Evolutionary conservation across 2,113 vertebrate genomes (phyloP), one percentile per base, ranked within the genome.

Genomic region (Leptobrachium ailaonicum): DNA sequence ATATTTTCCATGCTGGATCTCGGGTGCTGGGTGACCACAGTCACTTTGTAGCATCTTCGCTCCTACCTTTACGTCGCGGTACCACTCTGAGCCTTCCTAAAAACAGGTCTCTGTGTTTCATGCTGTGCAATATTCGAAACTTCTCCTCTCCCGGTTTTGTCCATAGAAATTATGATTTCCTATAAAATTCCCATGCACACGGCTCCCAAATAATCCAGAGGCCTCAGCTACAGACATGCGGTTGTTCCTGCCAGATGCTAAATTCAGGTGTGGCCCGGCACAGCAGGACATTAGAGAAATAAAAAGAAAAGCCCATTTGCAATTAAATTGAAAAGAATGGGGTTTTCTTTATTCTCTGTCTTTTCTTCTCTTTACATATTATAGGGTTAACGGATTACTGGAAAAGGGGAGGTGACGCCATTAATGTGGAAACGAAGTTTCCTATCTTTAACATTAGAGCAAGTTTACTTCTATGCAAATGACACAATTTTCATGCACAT

Each of bases 341-440:
- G 20, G 85, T 75, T 89, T 85, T 82, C 88, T 87, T 79, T 79
- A 73, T 66, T 43, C 54, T 42, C 44, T 4, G 66, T 87, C 87
- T 79, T 79, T 80, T 66, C 42, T 66, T 42, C 44, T 4, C 67
- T 87, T 87, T 84, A 79, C 90, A 89, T 88, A 86, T 90, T 89
- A 87, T 86, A 83, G 90, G 86, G 85, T 85, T 87, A 82, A 84
- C 86, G 85, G 88, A 92, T 94, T 92, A 95, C 94, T 89, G 87
- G 87, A 78, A 83, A 87, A 76, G 81, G 87, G 74, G 71, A 67
- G 75, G 80, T 13, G 77, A 83, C 87, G 80, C 90, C 89, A 91
- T 90, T 90, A 90, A 90, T 88, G 91, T 93, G 91, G 91, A 95
- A 94, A 94, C 89, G 87, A 94, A 88, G 92, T 85, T 86, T 92